Evolutionary conservation across 1,140 invertebrate species (phyloP), one percentile per base, ranked within the genome.

Genomic region (Aradophagus sp.): DNA sequence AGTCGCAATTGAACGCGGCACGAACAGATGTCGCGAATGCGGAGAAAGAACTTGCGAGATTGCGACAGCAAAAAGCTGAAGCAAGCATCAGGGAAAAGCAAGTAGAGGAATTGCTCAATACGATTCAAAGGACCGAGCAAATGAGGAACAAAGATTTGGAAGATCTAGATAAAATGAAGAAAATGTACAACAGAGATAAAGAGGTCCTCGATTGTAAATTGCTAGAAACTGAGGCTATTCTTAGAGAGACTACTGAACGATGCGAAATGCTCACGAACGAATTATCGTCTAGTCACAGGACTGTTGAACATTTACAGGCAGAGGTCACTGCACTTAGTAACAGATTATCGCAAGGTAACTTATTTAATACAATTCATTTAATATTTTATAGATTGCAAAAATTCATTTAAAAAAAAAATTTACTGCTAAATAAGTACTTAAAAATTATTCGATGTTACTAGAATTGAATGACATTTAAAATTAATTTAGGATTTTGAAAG

Each of bases 111-210:
- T 72, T 93, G 45, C 82, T 93, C 7, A 87, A 85, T 31, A 88
- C 87, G 4, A 84, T 93, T 16, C 90, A 93, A 76, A 88, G 89
- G 52, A 92, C 90, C 29, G 92, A 93, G 80, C 89, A 91, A 72
- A 89, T 93, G 77, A 81, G 92, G 29, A 90, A 89, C 29, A 90
- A 91, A 73, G 91, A 94, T 82, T 80, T 89, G 8, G 90, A 92
- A 72, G 89, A 89, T 69, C 76, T 90, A 35, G 89, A 90, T 61
- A 84, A 87, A 11, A 85, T 90, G 58, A 90, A 89, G 69, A 88
- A 89, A 63, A 76, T 89, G 50, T 89, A 89, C 50, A 87, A 82
- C 56, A 85, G 88, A 71, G 90, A 92, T 39, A 92, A 91, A 74
- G 87, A 87, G 61, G 79, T 87, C 29, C 88, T 91, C 83, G 91